A percentile compares a stretch with the other conserved stretches of the same genome.
Conservation (phyloP, 2,113 vertebrate species). For the Elephantulus edwardii region DNA sequence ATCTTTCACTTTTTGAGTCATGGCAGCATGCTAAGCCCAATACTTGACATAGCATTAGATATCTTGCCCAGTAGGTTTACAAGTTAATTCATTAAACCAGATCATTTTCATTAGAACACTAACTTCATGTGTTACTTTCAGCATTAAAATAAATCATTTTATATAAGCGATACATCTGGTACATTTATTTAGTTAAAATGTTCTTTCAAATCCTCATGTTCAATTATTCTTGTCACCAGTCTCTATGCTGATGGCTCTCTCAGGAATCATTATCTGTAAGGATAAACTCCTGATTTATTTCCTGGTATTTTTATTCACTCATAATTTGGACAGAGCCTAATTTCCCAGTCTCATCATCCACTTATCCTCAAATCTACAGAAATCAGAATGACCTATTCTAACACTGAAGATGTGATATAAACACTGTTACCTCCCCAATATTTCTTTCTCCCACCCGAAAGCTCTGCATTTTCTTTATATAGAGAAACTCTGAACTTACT, state of each 20-base stretch:
- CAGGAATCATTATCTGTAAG: background rate
- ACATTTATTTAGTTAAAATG: constrained; percentile 61
- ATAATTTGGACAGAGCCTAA: background rate
- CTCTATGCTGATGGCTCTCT: constrained; percentile 11
- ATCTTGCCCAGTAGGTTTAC: constrained; percentile 57
- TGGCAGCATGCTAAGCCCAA: background rate
- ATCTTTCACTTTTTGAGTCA: constrained; percentile 43
- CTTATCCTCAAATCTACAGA: background rate
- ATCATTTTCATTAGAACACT: constrained; percentile 65
- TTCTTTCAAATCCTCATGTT: constrained; percentile 59
- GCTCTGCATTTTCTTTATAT: background rate
- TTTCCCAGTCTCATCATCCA: background rate
- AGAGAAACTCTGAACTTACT: background rate
- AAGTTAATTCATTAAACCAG: constrained; percentile 73
- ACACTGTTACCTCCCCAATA: background rate
- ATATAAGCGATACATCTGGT: constrained; percentile 56
- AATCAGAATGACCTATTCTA: background rate
- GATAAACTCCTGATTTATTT: constrained; percentile 22
- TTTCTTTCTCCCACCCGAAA: background rate
- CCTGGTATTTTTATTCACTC: background rate
- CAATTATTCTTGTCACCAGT: constrained; percentile 55
- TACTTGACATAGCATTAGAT: background rate
- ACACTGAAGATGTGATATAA: background rate
- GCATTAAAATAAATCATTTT: constrained; percentile 64
- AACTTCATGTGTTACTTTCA: constrained; percentile 36